Evolutionary conservation across 2,113 vertebrate species (phyloP).

Genomic region (Noctilio leporinus): DNA sequence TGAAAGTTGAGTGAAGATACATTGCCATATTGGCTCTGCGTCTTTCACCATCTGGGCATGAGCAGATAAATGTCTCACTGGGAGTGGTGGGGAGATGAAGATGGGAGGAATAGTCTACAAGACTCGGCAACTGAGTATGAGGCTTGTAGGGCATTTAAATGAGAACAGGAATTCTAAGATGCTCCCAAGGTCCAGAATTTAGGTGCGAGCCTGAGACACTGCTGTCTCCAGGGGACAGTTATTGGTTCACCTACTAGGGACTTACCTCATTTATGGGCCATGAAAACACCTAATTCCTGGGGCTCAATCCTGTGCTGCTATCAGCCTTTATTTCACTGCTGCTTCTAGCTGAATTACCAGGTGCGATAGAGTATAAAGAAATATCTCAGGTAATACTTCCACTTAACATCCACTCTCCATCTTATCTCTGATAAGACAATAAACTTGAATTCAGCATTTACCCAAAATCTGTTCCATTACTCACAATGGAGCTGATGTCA

Average conservation of each 20-base stretch:
- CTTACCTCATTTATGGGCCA: background rate
- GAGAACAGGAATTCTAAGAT: background rate
- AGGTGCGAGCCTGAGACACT: background rate
- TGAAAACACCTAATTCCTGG: background rate
- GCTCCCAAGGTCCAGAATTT: background rate
- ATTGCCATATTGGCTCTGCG: too few relatives aligned
- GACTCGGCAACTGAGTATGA: background rate
- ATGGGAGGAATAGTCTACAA: background rate
- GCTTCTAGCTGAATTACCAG: background rate
- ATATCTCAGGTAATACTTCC: background rate
- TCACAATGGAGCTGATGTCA: background rate
- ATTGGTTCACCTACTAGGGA: too few relatives aligned
- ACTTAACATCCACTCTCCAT: background rate
- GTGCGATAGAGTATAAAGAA: background rate
- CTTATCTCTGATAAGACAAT: background rate
- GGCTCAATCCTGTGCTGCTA: accelerated
- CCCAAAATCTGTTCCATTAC: background rate
- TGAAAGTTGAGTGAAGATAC: background rate
- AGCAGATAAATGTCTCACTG: background rate
- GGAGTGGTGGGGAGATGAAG: background rate
- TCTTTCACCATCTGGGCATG: background rate
- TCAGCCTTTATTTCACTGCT: background rate
- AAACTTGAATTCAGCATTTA: background rate
- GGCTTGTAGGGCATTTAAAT: background rate
- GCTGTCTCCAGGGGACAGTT: background rate